Conservation (phyloP, 2,888 invertebrate species). For the Pachydiplax longipennis region DNA sequence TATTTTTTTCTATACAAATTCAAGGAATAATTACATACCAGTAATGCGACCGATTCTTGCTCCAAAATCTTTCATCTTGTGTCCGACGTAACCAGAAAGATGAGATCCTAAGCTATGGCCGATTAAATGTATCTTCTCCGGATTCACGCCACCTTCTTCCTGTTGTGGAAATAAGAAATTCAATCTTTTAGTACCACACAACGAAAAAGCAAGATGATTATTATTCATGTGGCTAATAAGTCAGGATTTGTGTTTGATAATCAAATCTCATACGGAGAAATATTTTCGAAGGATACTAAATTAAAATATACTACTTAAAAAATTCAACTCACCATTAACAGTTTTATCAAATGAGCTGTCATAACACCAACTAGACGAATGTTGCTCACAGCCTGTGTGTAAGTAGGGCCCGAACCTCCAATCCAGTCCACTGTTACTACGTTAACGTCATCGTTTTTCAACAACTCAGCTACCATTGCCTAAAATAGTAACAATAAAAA, state of each 20-base stretch:
- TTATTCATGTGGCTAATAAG: neutral
- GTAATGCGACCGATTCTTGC: constrained; percentile 80
- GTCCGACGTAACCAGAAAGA: constrained; percentile 83
- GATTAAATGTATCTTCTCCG: constrained; percentile 78
- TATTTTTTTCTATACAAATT: neutral
- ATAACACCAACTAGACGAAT: constrained; percentile 85
- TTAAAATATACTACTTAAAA: constrained; percentile 54
- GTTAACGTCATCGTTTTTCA: constrained; percentile 74
- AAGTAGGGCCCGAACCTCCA: constrained; percentile 84
- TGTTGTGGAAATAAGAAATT: neutral
- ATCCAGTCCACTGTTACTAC: constrained; percentile 87
- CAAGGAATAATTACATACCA: constrained; percentile 60
- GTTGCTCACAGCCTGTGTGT: constrained; percentile 91
- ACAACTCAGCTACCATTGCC: constrained; percentile 75
- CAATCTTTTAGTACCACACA: neutral
- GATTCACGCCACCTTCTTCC: constrained; percentile 61
- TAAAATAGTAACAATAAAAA: constrained; percentile 58
- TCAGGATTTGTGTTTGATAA: neutral
- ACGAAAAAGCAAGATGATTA: neutral
- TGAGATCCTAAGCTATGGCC: constrained; percentile 90
- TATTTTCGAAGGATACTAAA: neutral
- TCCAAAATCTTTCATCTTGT: constrained; percentile 72
- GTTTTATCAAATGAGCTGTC: constrained; percentile 72
- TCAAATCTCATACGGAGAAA: neutral
- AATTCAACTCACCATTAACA: constrained; percentile 57